Base-by-base conservation (phyloP, 2,797 vertebrate species). In the Otus scops region DNA sequence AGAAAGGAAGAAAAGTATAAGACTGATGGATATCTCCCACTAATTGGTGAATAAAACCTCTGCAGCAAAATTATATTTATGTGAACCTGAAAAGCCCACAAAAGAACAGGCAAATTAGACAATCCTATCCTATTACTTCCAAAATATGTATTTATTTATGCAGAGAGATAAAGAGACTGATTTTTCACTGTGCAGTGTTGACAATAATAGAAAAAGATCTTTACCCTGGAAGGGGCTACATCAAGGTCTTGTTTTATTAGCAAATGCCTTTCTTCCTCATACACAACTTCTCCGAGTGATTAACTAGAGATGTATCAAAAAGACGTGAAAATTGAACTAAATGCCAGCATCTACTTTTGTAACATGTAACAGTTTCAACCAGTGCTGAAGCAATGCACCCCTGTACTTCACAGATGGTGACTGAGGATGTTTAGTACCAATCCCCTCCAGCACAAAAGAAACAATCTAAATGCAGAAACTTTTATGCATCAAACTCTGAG, bases 1-100 rank as follows among this genome's bases (percentile, higher is more conserved):
- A 94, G 45, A 85, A 97, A 97, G 80, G 21, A 96, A 93, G 85
- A 97, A 97, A 88, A 89, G 24, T 56, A 24, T 67, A 88, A 79
- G 54, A 76, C 16, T 57, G 24, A 75, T 34, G 11, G 22, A 34
- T 34, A 48, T 59, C 22, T 89, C 53, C 28, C 53, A 71, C 11
- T 56, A 74, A 90, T 2, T 24, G 34, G 39, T 24, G 17, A 85
- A 80, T 34, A 54, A 86, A 93, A 92, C 24, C 8, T 56, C n/a
- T 23, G 7, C 3, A 73, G 16, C 12, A 89, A 79, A 85, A 45
- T 1, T 73, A 50, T 38, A 34, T 47, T 65, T 68, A 74, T 1
- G 6, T 50, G 20, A 93, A 77, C 6, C 24, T 43, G 43, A 76
- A 87, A 70, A 76, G 30, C 13, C 48, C 26, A 21, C 20, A 53